Base-by-base conservation (phyloP, 2,888 invertebrate genomes). In the Chouioia cunea region DNA sequence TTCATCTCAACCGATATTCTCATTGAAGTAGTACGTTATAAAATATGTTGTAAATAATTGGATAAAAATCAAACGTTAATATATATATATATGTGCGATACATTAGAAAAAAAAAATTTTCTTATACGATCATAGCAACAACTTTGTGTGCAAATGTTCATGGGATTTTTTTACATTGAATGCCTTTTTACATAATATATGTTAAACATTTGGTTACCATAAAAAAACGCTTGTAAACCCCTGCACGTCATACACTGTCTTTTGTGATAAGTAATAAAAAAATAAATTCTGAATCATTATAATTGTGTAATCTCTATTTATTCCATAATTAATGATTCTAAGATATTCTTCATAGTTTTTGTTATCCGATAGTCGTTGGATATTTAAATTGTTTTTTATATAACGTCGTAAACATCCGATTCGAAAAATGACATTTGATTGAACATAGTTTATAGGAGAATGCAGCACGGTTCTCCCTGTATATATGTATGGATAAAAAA, bases 31-130 rank as follows among this genome's bases (percentile, higher is more conserved):
- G 50, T 60, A 52, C 43, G 46, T 70, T 70, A 70, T 59, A 53
- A 12, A 53, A 2, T 64, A 53, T 47, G 43, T 57, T 71, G 70
- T 71, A 71, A 71, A 71, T 71, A 71, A 64, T 64, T 1, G 36
- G 27, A 56, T 48, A 62, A 16, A 43, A 59, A 53, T 16, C 18
- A 47, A 47, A 54, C 15, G 6, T 27, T 4, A 4, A 27, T 27
- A 27, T 36, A 36, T 36, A 36, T 27, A 36, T 36, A 36, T 36
- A 36, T 36, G 12, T 36, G 27, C 27, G 6, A 65, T 60, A 64
- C 60, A 54, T 54, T 48, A 23, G 46, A n/a, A 65, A 48, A 59
- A 12, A 57, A 36, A 53, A 64, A 53, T 59, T 66, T 67, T 67
- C 60, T 67, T 70, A 54, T 54, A 12, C 36, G 43, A 65, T 62